phyloP scores from a whole-genome alignment of 2,113 vertebrate genomes.

The Cyprinus carpio region DNA sequence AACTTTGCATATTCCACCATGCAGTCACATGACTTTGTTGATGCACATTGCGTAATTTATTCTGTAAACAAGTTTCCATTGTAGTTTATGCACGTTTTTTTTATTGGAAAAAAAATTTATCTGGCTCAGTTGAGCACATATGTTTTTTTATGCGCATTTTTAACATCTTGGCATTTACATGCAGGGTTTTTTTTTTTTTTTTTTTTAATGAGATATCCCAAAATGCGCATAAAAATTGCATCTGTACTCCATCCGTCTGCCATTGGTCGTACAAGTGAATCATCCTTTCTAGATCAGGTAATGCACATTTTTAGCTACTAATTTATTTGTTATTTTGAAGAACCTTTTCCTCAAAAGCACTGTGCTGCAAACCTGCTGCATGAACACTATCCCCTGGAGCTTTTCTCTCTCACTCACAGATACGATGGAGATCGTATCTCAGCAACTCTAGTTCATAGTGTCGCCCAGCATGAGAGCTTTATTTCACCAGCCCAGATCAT shows the following conservation, averaged over 20 bases:
- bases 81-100: too few species aligned
- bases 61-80: too few species aligned
- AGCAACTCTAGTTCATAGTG: neutral
- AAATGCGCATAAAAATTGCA: neutral
- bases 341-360: neutral
- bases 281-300: too few species aligned
- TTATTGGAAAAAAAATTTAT: too few species aligned
- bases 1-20: too few species aligned
- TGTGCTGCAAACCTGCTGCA: neutral
- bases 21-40: too few species aligned
- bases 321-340: neutral
- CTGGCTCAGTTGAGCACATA: too few species aligned
- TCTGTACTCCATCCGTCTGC: neutral
- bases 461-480: constrained; percentile 7
- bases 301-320: neutral
- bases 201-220: too few species aligned
- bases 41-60: too few species aligned
- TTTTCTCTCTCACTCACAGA: neutral
- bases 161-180: too few species aligned
- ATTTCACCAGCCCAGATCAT: constrained; percentile 31
- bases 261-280: neutral
- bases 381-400: neutral
- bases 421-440: neutral
- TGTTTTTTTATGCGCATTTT: too few species aligned
- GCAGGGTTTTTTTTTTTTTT: too few species aligned